Conservation (phyloP, 1,140 invertebrate genomes). For the Aphis gossypii region DNA sequence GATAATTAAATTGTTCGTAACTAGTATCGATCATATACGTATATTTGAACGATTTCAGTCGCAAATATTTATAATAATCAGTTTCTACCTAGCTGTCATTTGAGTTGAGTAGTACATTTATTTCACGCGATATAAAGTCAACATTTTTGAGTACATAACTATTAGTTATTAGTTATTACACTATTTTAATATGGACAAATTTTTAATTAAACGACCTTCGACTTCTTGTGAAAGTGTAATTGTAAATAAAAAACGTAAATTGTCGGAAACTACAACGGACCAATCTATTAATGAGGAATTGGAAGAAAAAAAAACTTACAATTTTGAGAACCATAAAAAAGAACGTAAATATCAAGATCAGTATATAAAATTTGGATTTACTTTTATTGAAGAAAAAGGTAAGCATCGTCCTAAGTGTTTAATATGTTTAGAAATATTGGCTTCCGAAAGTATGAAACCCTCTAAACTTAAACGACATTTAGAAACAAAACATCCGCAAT, state of each 20-base stretch:
- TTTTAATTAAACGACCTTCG: background rate
- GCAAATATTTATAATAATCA: constrained; percentile 11
- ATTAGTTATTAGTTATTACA: background rate
- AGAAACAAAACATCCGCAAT: too few relatives aligned
- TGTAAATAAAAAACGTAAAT: constrained; percentile 5
- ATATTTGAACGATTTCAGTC: constrained; percentile 16
- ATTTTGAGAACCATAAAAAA: background rate
- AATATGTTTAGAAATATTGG: constrained; percentile 60
- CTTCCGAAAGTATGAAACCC: constrained; percentile 55
- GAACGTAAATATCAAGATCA: background rate
- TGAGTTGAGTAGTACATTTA: background rate
- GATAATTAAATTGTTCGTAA: background rate
- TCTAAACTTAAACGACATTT: constrained; percentile 59
- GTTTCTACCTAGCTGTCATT: background rate
- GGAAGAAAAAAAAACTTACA: background rate
- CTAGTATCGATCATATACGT: background rate
- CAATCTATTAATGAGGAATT: background rate
- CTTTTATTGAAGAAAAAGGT: constrained; percentile 2
- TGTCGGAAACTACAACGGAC: background rate
- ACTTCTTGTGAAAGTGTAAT: background rate
- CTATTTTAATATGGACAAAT: background rate
- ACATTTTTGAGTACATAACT: background rate
- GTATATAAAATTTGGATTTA: background rate
- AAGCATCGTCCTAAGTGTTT: constrained; percentile 60
- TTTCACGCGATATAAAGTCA: constrained; percentile 16